Evolutionary conservation across 2,797 vertebrate genomes (phyloP), one percentile per base, ranked within the genome.

Genomic region (Acestrorhynchus altus): DNA sequence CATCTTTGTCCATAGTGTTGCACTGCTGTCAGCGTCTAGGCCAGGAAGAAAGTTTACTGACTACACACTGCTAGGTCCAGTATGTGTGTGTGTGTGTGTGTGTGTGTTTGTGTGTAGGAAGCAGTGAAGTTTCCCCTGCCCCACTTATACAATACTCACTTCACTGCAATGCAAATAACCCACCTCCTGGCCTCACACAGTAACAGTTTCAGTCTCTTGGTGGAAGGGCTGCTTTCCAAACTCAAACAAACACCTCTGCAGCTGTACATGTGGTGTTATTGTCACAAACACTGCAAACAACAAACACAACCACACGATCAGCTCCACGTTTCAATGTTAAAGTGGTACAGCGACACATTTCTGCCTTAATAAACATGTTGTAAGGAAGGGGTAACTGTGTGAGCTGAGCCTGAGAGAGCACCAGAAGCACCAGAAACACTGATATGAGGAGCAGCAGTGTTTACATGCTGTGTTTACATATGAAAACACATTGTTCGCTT

Each of bases 71-170:
- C 26, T 24, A 8, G 46, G 11, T 47, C 13, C 44, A 10, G 22
- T 67, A 15, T 67, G 44, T 64, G 22, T 56, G 22, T 56, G 52
- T 56, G 52, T 56, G 65, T 68, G 46, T 66, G 26, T 59, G 12
- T 57, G 26, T 59, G 24, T 16, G 26, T 59, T 24, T 28, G 13
- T 16, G 16, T 68, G 46, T 16, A 51, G 65, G 26, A 51, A 49
- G 44, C 46, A 46, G 64, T 6, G 4, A 13, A 65, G 22, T 22
- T 24, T 26, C 64, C 44, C 64, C 42, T 20, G 12, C 64, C 42
- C 15, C 22, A 28, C 76, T 87, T 84, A 71, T 87, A 93, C 89
- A 92, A 90, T 86, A 84, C 84, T 88, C 89, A 88, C 87, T 92
- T 92, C 87, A 89, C 87, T 84, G 84, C 83, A 84, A 85, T 85